Evolutionary conservation across 2,888 invertebrate genomes (phyloP), one percentile per base, ranked within the genome.

Genomic region (Nebria brevicollis): DNA sequence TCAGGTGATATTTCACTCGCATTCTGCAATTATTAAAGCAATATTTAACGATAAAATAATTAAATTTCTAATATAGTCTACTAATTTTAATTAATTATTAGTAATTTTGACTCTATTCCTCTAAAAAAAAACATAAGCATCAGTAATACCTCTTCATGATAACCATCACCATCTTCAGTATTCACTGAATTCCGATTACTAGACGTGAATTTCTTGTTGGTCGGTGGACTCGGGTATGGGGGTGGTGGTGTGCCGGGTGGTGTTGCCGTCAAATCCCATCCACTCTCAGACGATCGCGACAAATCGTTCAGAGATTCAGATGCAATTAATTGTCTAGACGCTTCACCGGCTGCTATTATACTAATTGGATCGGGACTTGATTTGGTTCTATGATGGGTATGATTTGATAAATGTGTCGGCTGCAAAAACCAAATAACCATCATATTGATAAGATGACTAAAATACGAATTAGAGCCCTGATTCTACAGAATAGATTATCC

Each of bases 241-340:
- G 96, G 96, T 20, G 96, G 96, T 68, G 96, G 96, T n/a, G 96
- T 96, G 77, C 96, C 96, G 1, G 96, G 95, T 73, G 95, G 95
- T 25, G 94, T 94, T n/a, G 91, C 87, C 26, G 84, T 86, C 64
- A 88, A 86, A 82, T 90, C 90, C 88, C 90, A 89, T 11, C 88
- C 87, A 65, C 88, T 88, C 65, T 87, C 86, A 68, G 85, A 85
- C 43, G 87, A 86, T 81, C 88, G 86, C 72, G 89, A 90, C 83
- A 93, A 87, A 86, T 93, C 92, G 80, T 89, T 91, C 90, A 93
- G 90, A 43, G 92, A 93, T 86, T 93, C 93, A 3, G 93, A 92
- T 8, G 91, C 90, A 83, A 91, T 91, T 83, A 92, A 86, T 83
- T 91, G 89, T 85, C 87, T 87, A 10, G 89, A 90, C 10, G 90